These are phyloP conservation scores for Oceanodroma tethys DNA, from an alignment of 2,113 vertebrate species.

Conservation along the genomic window DNA sequence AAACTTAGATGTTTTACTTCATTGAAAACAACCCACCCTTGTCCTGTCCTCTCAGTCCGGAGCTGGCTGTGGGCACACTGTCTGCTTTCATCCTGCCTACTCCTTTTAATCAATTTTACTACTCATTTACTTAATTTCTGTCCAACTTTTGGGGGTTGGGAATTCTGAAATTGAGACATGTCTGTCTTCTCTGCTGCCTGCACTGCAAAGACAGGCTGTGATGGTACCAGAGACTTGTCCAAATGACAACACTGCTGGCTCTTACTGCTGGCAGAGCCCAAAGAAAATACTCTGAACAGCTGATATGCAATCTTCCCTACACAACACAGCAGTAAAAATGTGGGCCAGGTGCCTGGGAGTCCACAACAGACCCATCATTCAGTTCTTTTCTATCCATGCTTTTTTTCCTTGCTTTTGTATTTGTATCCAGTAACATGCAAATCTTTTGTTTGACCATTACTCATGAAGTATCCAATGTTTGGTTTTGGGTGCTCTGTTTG, in stretches of 20 bases:
- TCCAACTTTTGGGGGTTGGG: neutral
- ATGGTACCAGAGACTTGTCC: neutral
- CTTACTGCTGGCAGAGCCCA: neutral
- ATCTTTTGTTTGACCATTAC: neutral
- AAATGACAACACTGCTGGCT: neutral
- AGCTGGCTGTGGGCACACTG: neutral
- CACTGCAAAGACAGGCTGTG: neutral
- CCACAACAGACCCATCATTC: neutral
- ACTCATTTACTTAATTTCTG: neutral
- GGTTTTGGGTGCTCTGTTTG: neutral
- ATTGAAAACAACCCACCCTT: neutral
- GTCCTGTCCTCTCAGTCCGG: neutral
- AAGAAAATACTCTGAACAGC: neutral
- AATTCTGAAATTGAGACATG: neutral
- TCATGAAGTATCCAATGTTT: neutral
- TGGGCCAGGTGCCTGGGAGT: conserved; percentile 35
- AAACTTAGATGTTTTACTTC: neutral
- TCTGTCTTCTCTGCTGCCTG: neutral
- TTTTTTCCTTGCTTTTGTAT: neutral
- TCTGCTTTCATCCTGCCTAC: neutral
- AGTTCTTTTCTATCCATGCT: neutral
- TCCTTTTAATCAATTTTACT: neutral
- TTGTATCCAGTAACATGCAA: neutral
- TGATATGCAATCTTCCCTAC: neutral
- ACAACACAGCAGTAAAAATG: neutral